These are phyloP conservation scores for Dinoponera quadriceps DNA, from an alignment of 1,140 invertebrate species.

Conservation along the genomic window DNA sequence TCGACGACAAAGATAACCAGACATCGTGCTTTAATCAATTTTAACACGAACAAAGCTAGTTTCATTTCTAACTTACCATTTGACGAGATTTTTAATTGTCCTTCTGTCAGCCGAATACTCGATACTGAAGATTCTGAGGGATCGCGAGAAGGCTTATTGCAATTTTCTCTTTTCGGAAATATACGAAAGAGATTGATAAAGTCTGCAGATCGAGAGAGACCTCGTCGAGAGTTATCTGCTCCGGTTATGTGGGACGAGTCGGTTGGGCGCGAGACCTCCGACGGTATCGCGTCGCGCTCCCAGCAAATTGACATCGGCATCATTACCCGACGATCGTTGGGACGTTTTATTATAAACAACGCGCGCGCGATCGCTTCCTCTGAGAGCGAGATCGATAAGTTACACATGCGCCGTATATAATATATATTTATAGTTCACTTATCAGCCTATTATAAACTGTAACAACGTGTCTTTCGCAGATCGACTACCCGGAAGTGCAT, in stretches of 20 bases:
- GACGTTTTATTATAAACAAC: conserved; percentile 12
- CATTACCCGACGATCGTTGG: conserved; percentile 4
- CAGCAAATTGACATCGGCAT: conserved; percentile 10
- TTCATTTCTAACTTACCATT: too few species aligned
- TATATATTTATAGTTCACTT: conserved; percentile 44
- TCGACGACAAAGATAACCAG: too few species aligned
- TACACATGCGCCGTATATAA: background rate
- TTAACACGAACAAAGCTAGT: too few species aligned
- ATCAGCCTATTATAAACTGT: background rate
- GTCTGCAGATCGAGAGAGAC: background rate
- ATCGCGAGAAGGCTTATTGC: too few species aligned
- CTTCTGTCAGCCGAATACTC: too few species aligned
- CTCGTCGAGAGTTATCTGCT: background rate
- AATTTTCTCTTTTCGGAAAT: too few species aligned
- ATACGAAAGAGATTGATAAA: background rate
- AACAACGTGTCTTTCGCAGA: conserved; percentile 86
- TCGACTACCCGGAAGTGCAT: conserved; percentile 92
- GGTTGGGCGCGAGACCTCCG: background rate
- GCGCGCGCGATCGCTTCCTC: background rate
- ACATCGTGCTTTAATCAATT: too few species aligned
- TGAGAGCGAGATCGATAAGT: conserved; percentile 4
- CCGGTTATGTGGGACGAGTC: background rate
- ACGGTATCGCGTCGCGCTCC: background rate
- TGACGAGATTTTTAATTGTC: too few species aligned
- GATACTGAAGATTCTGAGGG: too few species aligned